Conservation (phyloP, 2,797 vertebrate genomes). For the Megalops cyprinoides region DNA sequence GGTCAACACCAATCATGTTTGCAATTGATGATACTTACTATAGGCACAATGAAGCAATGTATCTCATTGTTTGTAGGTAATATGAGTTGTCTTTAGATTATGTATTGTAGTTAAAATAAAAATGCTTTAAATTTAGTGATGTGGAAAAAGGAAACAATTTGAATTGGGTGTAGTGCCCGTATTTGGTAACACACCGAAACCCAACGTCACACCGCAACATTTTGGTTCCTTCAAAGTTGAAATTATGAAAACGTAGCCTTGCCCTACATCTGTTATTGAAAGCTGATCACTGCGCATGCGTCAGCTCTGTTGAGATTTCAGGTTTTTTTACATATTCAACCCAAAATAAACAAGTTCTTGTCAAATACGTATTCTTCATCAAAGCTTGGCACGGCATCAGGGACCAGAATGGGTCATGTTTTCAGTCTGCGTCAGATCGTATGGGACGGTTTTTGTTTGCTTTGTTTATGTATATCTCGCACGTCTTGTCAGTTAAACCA, state of each 20-base stretch:
- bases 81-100: background rate
- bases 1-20: constrained; percentile 39
- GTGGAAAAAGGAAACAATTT: background rate
- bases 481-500: too few relatives aligned
- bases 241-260: background rate
- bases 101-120: background rate
- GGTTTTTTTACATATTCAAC: too few relatives aligned
- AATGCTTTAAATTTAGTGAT: background rate
- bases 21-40: background rate
- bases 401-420: background rate
- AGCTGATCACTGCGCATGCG: background rate
- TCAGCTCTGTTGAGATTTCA: background rate
- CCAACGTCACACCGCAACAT: background rate
- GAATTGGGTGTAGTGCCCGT: background rate
- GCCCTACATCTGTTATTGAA: background rate
- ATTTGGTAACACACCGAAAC: background rate
- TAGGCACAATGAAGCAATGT: background rate
- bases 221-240: background rate
- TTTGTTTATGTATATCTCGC: too few relatives aligned
- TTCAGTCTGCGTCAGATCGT: too few relatives aligned
- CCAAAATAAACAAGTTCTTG: background rate
- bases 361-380: background rate
- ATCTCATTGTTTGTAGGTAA: background rate
- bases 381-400: background rate
- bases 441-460: too few relatives aligned